Evolutionary conservation across 2,113 vertebrate species (phyloP).

Genomic region (Spermophilus dauricus): DNA sequence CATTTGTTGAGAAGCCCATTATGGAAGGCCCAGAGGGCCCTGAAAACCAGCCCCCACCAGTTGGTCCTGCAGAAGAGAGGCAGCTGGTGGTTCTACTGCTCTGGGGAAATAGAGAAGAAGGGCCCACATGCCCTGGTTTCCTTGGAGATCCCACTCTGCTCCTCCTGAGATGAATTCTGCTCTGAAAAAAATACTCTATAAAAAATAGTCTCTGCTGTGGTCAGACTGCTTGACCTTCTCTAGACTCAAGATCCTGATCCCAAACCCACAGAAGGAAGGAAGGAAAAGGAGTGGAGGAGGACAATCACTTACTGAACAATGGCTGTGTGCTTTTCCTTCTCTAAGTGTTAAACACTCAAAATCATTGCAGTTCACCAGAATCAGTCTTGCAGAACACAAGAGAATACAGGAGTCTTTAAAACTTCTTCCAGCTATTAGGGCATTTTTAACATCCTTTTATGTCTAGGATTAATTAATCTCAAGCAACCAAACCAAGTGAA

Average conservation of each 20-base stretch:
- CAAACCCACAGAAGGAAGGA: not conserved
- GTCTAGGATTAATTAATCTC: slow-evolving; percentile 20
- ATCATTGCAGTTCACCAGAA: not conserved
- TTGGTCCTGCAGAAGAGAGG: not conserved
- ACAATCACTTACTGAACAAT: not conserved
- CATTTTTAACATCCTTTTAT: slow-evolving; percentile 23
- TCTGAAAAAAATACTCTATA: too few species aligned
- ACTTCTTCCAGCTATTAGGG: not conserved
- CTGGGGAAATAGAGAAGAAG: not conserved
- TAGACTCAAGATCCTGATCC: not conserved
- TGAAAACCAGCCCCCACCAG: not conserved
- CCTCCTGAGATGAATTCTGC: not conserved
- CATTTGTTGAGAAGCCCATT: slow-evolving; percentile 32
- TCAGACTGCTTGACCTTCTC: not conserved
- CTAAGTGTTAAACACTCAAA: not conserved
- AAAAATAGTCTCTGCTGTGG: not conserved
- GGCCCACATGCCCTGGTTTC: not conserved
- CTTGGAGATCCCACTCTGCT: not conserved
- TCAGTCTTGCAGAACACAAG: not conserved
- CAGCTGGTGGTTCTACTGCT: not conserved
- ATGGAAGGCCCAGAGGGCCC: slow-evolving; percentile 35
- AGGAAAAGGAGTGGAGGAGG: not conserved
- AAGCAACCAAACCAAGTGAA: not conserved
- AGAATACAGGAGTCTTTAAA: slow-evolving; percentile 2
- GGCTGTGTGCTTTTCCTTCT: not conserved